Evolutionary conservation across 2,888 invertebrate genomes (phyloP).

Genomic region (Helicoverpa assulta): DNA sequence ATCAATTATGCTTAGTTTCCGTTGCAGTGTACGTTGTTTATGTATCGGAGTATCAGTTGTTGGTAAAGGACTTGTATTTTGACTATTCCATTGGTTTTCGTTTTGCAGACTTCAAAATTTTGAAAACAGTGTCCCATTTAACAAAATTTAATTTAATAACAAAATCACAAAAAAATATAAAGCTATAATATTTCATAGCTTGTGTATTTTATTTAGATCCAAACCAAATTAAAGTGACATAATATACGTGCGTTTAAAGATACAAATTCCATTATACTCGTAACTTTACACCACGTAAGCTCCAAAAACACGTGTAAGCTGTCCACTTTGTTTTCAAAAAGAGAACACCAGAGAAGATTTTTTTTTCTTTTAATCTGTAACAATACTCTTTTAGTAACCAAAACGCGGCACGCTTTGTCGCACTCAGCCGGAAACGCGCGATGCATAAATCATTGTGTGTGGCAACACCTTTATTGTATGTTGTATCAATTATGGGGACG

Average conservation of each 20-base stretch:
- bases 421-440: slow-evolving; percentile 54
- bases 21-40: slow-evolving; percentile 48
- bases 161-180: too few species aligned
- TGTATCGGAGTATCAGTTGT: slow-evolving; percentile 22
- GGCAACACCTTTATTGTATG: slow-evolving; percentile 61
- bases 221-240: not conserved
- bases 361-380: slow-evolving; percentile 52
- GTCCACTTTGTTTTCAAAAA: slow-evolving; percentile 26
- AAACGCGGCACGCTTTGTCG: slow-evolving; percentile 55
- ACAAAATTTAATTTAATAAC: too few species aligned
- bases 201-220: not conserved
- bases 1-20: slow-evolving; percentile 58
- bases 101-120: not conserved
- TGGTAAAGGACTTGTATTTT: slow-evolving; percentile 25
- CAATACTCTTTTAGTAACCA: slow-evolving; percentile 50
- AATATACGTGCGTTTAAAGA: not conserved
- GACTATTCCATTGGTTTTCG: slow-evolving; percentile 7
- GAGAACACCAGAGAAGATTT: slow-evolving; percentile 21
- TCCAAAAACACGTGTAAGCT: slow-evolving; percentile 41
- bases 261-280: slow-evolving; percentile 8
- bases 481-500: slow-evolving; percentile 60
- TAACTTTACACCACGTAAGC: slow-evolving; percentile 18
- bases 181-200: too few species aligned
- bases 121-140: not conserved
- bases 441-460: slow-evolving; percentile 61